Percentiles rank a stretch among this genome's conserved stretches.
Conservation (phyloP, 2,888 invertebrate species). For the Tachina lurida region DNA sequence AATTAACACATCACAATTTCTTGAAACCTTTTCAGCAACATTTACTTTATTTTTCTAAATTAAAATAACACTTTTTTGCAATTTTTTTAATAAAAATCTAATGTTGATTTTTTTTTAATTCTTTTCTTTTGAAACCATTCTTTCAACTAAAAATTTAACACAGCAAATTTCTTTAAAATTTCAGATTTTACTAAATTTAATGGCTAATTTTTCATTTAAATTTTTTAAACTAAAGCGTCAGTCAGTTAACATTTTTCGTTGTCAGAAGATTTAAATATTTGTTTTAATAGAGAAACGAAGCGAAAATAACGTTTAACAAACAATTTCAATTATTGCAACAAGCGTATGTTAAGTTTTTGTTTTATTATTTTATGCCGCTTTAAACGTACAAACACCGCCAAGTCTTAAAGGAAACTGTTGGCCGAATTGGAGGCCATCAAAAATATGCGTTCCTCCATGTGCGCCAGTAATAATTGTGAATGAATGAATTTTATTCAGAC, state of each 20-base stretch:
- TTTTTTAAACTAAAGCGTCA: background rate
- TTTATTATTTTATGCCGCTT: conserved; percentile 42
- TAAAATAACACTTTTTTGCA: background rate
- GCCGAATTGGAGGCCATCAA: conserved; percentile 44
- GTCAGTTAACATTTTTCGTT: background rate
- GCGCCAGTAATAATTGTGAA: conserved; percentile 55
- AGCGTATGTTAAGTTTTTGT: background rate
- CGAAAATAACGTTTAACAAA: background rate
- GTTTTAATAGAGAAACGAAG: background rate
- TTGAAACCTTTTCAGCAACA: background rate
- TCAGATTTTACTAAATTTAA: background rate
- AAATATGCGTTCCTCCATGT: conserved; percentile 59
- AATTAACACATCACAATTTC: conserved; percentile 17
- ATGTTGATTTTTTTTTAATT: background rate
- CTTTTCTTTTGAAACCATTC: background rate
- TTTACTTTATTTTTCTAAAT: background rate
- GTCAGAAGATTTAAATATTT: background rate
- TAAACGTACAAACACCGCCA: conserved; percentile 59
- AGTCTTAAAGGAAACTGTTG: conserved; percentile 69
- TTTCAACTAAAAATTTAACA: background rate
- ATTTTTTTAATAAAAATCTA: background rate
- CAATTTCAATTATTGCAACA: conserved; percentile 15
- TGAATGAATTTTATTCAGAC: conserved; percentile 57
- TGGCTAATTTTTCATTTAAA: background rate
- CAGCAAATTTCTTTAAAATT: background rate